Conservation (phyloP, 2,113 vertebrate genomes). For the Desmodus rotundus region DNA sequence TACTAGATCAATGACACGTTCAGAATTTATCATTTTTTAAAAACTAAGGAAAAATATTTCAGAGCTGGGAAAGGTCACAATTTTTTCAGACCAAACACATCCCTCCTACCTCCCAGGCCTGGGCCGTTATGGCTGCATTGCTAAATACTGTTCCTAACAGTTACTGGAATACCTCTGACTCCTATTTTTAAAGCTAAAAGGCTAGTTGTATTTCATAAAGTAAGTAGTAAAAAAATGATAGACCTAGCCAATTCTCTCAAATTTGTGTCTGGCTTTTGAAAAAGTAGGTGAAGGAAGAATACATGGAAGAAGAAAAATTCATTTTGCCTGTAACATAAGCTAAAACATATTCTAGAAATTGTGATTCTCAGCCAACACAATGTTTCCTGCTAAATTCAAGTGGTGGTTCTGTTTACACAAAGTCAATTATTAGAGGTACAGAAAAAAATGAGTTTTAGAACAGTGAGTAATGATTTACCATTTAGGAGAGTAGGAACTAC, state of each 20-base stretch:
- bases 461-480: constrained; percentile 8
- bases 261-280: constrained; percentile 22
- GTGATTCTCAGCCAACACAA: not conserved
- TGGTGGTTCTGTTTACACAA: not conserved
- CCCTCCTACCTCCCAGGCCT: not conserved
- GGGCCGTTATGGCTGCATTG: not conserved
- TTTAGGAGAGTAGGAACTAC: not conserved
- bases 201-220: constrained; percentile 4
- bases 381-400: constrained; percentile 39
- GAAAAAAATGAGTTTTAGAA: constrained; percentile 43
- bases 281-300: not conserved
- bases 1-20: not conserved
- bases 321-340: constrained; percentile 10
- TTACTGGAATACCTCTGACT: constrained; percentile 12
- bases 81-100: constrained; percentile 15
- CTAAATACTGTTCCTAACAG: constrained; percentile 21
- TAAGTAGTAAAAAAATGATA: not conserved
- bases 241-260: constrained; percentile 13
- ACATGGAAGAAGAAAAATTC: not conserved
- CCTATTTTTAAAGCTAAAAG: constrained; percentile 46
- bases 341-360: constrained; percentile 38
- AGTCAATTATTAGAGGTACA: constrained; percentile 36
- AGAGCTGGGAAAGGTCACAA: not conserved
- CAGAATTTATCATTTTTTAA: not conserved
- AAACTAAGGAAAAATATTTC: constrained; percentile 35